phyloP scores from a whole-genome alignment of 2,888 invertebrate species.

The Acrobeloides nanus region DNA sequence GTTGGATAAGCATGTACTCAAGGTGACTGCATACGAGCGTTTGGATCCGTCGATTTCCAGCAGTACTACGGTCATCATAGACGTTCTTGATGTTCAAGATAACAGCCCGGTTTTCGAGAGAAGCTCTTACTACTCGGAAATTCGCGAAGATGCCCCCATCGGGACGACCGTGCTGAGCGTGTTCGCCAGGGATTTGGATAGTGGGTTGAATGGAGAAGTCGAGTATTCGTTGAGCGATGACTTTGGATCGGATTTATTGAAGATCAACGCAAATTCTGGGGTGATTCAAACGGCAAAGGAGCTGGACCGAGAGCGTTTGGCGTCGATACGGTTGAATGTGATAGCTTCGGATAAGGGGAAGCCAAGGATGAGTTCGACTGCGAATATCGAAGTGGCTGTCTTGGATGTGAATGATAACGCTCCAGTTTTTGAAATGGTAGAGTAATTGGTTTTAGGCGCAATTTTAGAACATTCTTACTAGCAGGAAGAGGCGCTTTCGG shows the following conservation, averaged over 20 bases:
- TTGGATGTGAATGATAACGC: slow-evolving; percentile 52
- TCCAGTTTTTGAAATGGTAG: slow-evolving; percentile 43
- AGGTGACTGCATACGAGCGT: slow-evolving; percentile 48
- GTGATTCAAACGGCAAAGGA: slow-evolving; percentile 78
- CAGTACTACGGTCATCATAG: slow-evolving; percentile 61
- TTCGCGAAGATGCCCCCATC: slow-evolving; percentile 69
- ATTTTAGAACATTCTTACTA: slow-evolving; percentile 71
- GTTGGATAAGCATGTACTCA: slow-evolving; percentile 45
- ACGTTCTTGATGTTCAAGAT: slow-evolving; percentile 79
- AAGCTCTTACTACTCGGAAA: slow-evolving; percentile 77
- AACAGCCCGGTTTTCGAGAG: slow-evolving; percentile 87
- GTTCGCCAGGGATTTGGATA: slow-evolving; percentile 77
- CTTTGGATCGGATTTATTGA: slow-evolving; percentile 60
- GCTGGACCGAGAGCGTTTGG: slow-evolving; percentile 74
- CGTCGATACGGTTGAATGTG: slow-evolving; percentile 70
- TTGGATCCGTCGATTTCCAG: slow-evolving; percentile 42
- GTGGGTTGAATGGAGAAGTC: slow-evolving; percentile 79
- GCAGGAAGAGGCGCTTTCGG: too few species aligned
- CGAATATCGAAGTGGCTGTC: slow-evolving; percentile 43
- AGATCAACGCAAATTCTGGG: slow-evolving; percentile 85
- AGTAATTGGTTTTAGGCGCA: too few species aligned
- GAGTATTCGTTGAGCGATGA: slow-evolving; percentile 34
- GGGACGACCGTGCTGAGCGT: slow-evolving; percentile 49
- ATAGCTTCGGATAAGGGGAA: slow-evolving; percentile 42
- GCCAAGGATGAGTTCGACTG: slow-evolving; percentile 33